These are phyloP conservation scores for Thrips palmi DNA, from an alignment of 1,140 invertebrate species.

Conservation along the genomic window DNA sequence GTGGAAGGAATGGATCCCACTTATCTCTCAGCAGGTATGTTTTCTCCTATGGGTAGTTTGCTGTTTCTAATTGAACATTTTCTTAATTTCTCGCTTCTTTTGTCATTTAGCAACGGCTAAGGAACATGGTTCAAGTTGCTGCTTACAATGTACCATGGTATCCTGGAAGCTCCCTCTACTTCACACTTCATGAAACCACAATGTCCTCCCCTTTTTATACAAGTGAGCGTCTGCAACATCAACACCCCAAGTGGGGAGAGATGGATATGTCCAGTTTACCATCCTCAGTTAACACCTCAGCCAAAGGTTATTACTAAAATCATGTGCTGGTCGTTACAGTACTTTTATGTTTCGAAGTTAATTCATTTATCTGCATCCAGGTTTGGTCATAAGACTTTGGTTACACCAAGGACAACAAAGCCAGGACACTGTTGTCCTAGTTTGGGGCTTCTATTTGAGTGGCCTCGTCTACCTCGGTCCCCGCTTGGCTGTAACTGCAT, in stretches of 20 bases:
- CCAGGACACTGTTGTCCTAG: slow-evolving; percentile 34
- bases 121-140: slow-evolving; percentile 51
- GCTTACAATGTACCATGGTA: slow-evolving; percentile 33
- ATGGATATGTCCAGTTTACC: slow-evolving; percentile 30
- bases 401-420: slow-evolving; percentile 21
- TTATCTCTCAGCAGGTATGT: slow-evolving; percentile 19
- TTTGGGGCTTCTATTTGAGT: slow-evolving; percentile 71
- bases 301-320: slow-evolving; percentile 20
- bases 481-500: slow-evolving; percentile 41
- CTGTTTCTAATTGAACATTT: neutral
- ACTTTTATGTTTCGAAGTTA: no score
- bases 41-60: neutral
- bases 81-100: slow-evolving; percentile 9
- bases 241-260: slow-evolving; percentile 58
- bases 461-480: slow-evolving; percentile 61
- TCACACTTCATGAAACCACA: slow-evolving; percentile 55
- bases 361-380: no score
- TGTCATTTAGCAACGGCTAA: slow-evolving; percentile 36
- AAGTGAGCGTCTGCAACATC: slow-evolving; percentile 55
- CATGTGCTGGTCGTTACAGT: no score
- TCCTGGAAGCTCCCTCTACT: slow-evolving; percentile 40
- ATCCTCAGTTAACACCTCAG: slow-evolving; percentile 18
- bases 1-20: slow-evolving; percentile 20
- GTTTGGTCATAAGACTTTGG: slow-evolving; percentile 34
- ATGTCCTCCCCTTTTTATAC: slow-evolving; percentile 75